Base-by-base conservation (phyloP, 2,888 invertebrate genomes). In the Dexiosoma caninum region DNA sequence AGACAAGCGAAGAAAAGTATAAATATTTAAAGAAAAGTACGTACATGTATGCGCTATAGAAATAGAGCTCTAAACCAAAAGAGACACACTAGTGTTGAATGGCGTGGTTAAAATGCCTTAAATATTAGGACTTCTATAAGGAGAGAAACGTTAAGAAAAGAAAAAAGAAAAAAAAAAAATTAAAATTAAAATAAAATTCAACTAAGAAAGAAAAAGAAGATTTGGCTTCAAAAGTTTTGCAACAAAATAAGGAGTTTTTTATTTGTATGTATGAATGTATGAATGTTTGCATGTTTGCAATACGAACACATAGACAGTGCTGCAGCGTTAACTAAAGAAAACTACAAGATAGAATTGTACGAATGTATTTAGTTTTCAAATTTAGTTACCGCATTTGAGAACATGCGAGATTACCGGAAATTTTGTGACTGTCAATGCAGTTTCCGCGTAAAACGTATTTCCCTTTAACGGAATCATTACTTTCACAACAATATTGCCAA, bases 381-480 rank as follows among this genome's bases (percentile, higher is more conserved):
- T 79, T 79, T 81, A 71, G 79, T 79, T 78, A 78, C 77, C 80
- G 70, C 79, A 78, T 78, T 76, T 78, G 83, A 82, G 82, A 78
- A 82, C 81, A 82, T 78, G 79, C 78, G 78, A 81, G 82, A 83
- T 80, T 71, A 82, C 81, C 83, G 82, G 81, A 82, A 83, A 83
- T 81, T 83, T 77, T 83, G 57, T 80, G 75, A 82, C 83, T 84
- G 83, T 83, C 84, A 84, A 83, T 83, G 83, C 83, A 84, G 81
- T 83, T 83, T 83, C 81, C 81, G 83, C 78, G 81, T 80, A 82
- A 83, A 79, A 71, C 67, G 79, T 83, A 83, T 83, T 82, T 84
- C 82, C 83, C 69, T 32, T 62, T 44, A 71, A 78, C 83, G 78
- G 79, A 79, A 78, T 81, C 81, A 78, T 75, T 78, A 78, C 78